Conservation (phyloP, 2,797 vertebrate genomes). For the Threskiornis aethiopicus region DNA sequence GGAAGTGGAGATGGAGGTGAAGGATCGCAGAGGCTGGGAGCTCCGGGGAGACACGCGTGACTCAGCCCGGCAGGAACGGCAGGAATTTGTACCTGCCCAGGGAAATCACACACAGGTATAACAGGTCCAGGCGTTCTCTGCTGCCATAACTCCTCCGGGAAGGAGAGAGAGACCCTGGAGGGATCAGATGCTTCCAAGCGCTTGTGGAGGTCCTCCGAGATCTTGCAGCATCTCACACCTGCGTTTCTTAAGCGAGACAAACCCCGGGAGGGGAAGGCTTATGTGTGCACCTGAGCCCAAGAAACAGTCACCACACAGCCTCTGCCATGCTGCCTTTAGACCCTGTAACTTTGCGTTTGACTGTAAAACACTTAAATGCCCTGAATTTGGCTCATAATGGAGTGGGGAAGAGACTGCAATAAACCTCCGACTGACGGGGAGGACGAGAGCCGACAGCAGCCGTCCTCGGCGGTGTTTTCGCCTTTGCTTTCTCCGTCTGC, state of each 20-base stretch:
- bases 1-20: not conserved
- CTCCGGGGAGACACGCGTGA: not conserved
- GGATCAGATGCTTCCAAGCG: not conserved
- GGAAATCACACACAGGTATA: not conserved
- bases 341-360: fast-evolving
- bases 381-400: fast-evolving
- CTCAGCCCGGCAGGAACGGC: slow-evolving; percentile 2
- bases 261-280: not conserved
- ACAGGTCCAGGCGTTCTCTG: slow-evolving; percentile 28
- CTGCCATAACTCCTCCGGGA: not conserved
- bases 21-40: not conserved
- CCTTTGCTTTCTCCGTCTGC: not conserved
- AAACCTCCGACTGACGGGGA: fast-evolving
- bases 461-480: fast-evolving
- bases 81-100: slow-evolving; percentile 17
- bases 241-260: not conserved
- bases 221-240: not conserved
- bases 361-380: fast-evolving
- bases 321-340: not conserved
- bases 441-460: fast-evolving
- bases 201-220: not conserved
- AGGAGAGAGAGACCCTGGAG: not conserved
- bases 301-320: fast-evolving
- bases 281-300: fast-evolving
- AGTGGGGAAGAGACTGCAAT: fast-evolving